A percentile compares a stretch with the other conserved stretches of the same genome.
Evolutionary conservation across 2,888 invertebrate species (phyloP).

Genomic region (Drosophila prolongata): DNA sequence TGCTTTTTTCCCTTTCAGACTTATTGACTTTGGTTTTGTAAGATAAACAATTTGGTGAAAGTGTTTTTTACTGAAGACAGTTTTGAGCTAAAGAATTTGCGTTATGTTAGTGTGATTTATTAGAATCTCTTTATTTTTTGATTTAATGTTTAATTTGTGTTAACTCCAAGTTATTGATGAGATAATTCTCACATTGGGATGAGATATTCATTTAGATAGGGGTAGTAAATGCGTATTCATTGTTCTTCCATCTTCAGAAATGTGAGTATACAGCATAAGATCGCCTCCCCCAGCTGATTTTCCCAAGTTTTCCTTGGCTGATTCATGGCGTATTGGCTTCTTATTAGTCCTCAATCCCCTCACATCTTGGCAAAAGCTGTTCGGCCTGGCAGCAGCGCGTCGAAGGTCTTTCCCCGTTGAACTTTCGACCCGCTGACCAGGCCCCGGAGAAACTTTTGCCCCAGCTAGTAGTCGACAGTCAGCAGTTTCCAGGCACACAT

Average conservation of each 20-base stretch:
- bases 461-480: slow-evolving; percentile 18
- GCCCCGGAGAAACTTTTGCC: slow-evolving; percentile 37
- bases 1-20: too few species aligned
- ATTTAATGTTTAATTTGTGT: neutral
- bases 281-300: neutral
- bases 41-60: too few species aligned
- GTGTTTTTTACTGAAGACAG: too few species aligned
- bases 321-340: slow-evolving; percentile 22
- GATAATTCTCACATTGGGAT: neutral
- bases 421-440: slow-evolving; percentile 52
- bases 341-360: neutral
- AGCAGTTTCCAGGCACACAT: slow-evolving; percentile 30
- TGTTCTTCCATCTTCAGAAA: neutral
- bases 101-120: too few species aligned
- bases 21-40: too few species aligned
- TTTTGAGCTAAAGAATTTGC: too few species aligned
- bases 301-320: slow-evolving; percentile 12
- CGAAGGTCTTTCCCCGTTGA: slow-evolving; percentile 37
- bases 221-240: neutral
- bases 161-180: neutral
- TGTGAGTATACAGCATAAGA: neutral
- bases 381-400: slow-evolving; percentile 1
- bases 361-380: slow-evolving; percentile 19
- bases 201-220: neutral
- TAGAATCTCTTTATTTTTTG: too few species aligned